Evolutionary conservation across 2,888 invertebrate genomes (phyloP), one percentile per base, ranked within the genome.

Genomic region (Pollenia griseotomentosa): DNA sequence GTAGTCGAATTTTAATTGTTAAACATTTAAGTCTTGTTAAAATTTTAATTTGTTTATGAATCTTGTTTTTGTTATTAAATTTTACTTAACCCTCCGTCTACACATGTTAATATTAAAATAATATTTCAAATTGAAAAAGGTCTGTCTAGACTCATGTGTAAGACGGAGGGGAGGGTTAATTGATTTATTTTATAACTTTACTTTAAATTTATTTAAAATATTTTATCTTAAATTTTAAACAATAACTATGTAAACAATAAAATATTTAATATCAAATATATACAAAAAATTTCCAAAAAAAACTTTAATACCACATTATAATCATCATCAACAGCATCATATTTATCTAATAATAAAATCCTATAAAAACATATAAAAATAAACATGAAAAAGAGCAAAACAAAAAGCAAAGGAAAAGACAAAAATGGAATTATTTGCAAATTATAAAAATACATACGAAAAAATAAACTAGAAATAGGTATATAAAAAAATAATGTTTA

Each of bases 341-440:
- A 51, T 19, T 44, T 59, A 5, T 65, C 44, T 44, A 33, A 81
- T 46, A 51, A 46, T 77, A 65, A n/a, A n/a, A 82, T 55, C 46
- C 46, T 55, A 19, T 46, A 14, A 16, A 61, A 44, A 61, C 14
- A 42, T 44, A 75, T 33, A 74, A 61, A 68, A 46, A 44, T 14
- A 19, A 63, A 14, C 33, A 55, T 10, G 57, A 42, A 71, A 16
- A 70, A 11, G 9, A 12, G 23, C 19, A 33, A 23, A 16, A 23
- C 23, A 23, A 19, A 61, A 65, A 77, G 12, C 33, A 33, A 33
- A 33, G 33, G 33, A 33, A 12, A 71, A 70, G 33, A 48, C 10
- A 53, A 46, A 61, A 70, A 63, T 16, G 3, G 16, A 81, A 66
- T 66, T 59, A 66, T 61, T 48, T 68, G 42, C 40, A 74, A 70